A percentile compares a stretch with the other conserved stretches of the same genome.
Conservation (phyloP, 2,113 vertebrate genomes). For the Platanista minor region DNA sequence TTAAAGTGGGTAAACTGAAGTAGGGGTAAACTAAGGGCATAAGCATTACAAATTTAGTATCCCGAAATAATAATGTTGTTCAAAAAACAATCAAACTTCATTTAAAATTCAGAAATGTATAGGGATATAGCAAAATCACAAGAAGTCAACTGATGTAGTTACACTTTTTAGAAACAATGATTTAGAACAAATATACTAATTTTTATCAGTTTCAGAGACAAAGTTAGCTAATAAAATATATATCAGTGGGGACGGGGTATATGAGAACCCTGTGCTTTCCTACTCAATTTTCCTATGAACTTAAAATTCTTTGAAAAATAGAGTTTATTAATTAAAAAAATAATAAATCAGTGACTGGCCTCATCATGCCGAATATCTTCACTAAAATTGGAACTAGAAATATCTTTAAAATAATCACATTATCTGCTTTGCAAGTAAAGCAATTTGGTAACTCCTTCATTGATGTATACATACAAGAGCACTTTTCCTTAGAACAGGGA, state of each 20-base stretch:
- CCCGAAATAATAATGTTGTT: neutral
- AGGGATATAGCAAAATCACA: neutral
- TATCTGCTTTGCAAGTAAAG: constrained; percentile 65
- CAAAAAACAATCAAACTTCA: neutral
- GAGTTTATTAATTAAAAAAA: neutral
- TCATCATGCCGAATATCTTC: constrained; percentile 67
- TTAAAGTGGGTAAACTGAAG: neutral
- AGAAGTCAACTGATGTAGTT: neutral
- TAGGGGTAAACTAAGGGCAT: neutral
- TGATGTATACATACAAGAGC: constrained; percentile 71
- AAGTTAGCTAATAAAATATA: neutral
- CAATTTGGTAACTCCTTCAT: constrained; percentile 72
- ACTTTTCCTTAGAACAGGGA: constrained; percentile 69
- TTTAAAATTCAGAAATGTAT: neutral
- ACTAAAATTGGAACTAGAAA: constrained; percentile 70
- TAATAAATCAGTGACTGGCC: constrained; percentile 31
- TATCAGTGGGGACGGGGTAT: neutral
- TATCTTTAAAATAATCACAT: constrained; percentile 73
- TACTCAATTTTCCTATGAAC: neutral
- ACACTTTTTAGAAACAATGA: neutral
- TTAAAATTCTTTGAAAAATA: neutral
- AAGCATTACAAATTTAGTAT: neutral
- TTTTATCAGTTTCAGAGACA: neutral
- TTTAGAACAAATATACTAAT: neutral
- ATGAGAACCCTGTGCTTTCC: neutral